Conservation (phyloP, 2,888 invertebrate genomes). For the Agapostemon virescens region DNA sequence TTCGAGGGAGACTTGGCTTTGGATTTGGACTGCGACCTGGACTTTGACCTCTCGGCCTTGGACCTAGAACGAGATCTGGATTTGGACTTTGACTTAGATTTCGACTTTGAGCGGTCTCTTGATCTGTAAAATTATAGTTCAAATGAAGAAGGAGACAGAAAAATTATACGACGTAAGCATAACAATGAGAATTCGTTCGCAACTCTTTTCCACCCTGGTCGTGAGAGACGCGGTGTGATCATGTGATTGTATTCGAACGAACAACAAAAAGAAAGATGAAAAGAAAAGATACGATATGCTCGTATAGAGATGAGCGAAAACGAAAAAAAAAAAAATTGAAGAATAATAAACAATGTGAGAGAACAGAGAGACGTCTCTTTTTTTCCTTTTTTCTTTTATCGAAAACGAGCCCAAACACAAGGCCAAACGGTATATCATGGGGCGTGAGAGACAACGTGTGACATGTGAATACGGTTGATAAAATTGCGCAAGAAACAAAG, state of each 20-base stretch:
- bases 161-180: slow-evolving; percentile 47
- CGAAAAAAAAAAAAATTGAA: slow-evolving; percentile 10
- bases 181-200: slow-evolving; percentile 43
- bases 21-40: slow-evolving; percentile 82
- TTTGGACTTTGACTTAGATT: slow-evolving; percentile 85
- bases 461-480: slow-evolving; percentile 28
- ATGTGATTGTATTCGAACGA: neutral
- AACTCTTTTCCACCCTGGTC: slow-evolving; percentile 12
- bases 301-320: slow-evolving; percentile 47
- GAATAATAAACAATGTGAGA: slow-evolving; percentile 43
- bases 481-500: slow-evolving; percentile 64
- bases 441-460: slow-evolving; percentile 1
- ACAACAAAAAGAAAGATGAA: neutral
- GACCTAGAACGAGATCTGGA: slow-evolving; percentile 85
- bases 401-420: slow-evolving; percentile 71
- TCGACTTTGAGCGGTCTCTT: slow-evolving; percentile 85
- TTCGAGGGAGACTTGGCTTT: slow-evolving; percentile 81
- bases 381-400: slow-evolving; percentile 19
- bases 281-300: slow-evolving; percentile 41
- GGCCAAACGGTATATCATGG: slow-evolving; percentile 62
- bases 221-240: slow-evolving; percentile 15
- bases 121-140: slow-evolving; percentile 82
- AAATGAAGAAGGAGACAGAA: slow-evolving; percentile 62
- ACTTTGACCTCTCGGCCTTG: slow-evolving; percentile 82
- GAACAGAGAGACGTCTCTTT: slow-evolving; percentile 55